Base-by-base conservation (phyloP, 2,888 invertebrate species). In the Leptinotarsa tumamoca region DNA sequence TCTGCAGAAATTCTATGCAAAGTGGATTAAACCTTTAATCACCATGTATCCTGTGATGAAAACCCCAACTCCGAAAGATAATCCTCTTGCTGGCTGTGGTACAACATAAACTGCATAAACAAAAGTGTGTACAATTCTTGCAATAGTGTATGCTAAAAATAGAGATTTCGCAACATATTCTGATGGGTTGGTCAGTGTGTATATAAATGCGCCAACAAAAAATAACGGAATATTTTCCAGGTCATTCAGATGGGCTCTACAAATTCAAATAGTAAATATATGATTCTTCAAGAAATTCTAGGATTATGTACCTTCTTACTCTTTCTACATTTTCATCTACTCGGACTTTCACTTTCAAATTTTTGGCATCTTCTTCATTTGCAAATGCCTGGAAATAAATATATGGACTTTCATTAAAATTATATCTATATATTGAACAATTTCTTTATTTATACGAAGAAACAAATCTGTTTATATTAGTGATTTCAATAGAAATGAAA, bases 191-290 rank as follows among this genome's bases (percentile, higher is more conserved):
- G 92, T 93, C 15, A 91, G 87, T 76, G 91, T 83, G 87, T 92
- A 94, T 75, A 92, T 82, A 4, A 91, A 89, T 1, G 90, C 92
- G 52, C 92, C 84, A 50, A 92, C 82, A 86, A 92, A 90, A 85
- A 93, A 94, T 3, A 91, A 89, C 0, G 92, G 90, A 67, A 94
- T 93, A 84, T 93, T 94, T 86, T 94, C 93, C 85, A 94, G 85
- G 84, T 94, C 94, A 83, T 94, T 94, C 81, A 90, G 88, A 84
- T 94, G 94, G n/a, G 92, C 93, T 17, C 63, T 63, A 14, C 1
- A 63, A 63, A 43, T 63, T 21, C 7, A 63, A 79, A n/a, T 81
- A 81, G 23, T 58, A 13, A 79, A 71, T 27, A 84, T 83, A 49
- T 71, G 84, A 1, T 76, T 68, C 75, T 33, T 43, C 5, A 63